These are phyloP conservation scores for Ennomos fuscantarius DNA, from an alignment of 2,888 invertebrate genomes.

Conservation along the genomic window DNA sequence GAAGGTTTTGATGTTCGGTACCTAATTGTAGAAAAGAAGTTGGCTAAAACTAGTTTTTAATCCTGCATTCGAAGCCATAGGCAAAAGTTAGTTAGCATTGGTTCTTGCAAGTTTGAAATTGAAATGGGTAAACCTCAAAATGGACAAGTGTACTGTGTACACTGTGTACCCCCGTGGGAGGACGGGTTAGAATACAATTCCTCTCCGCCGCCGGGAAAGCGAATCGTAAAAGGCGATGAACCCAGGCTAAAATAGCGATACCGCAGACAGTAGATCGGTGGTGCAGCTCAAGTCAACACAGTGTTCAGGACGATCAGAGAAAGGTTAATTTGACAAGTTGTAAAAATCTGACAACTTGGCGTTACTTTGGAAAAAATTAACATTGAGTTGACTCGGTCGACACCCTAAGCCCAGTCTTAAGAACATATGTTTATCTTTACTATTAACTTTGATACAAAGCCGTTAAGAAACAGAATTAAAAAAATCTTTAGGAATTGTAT, in stretches of 20 bases:
- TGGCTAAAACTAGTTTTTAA: too few species aligned
- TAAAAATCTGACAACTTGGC: too few species aligned
- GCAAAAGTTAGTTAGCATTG: too few species aligned
- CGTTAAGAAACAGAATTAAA: not conserved
- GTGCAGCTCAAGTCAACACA: not conserved
- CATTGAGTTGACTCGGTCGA: not conserved
- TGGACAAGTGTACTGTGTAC: too few species aligned
- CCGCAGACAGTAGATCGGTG: not conserved
- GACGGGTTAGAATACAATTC: constrained; percentile 31
- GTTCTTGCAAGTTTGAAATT: too few species aligned
- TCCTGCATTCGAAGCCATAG: too few species aligned
- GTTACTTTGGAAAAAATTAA: not conserved
- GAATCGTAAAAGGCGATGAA: constrained; percentile 34
- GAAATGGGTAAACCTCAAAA: too few species aligned
- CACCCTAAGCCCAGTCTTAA: not conserved
- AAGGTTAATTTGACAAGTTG: not conserved
- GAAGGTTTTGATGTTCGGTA: too few species aligned
- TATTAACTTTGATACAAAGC: constrained; percentile 16
- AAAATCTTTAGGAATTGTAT: constrained; percentile 3
- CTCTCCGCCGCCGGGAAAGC: constrained; percentile 31
- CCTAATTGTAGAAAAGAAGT: too few species aligned
- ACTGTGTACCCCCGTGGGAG: constrained; percentile 23
- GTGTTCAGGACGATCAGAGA: not conserved
- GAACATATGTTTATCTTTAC: constrained; percentile 3
- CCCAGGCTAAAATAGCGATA: constrained; percentile 17